These are phyloP conservation scores for Hirundichthys speculiger DNA, from an alignment of 2,113 vertebrate genomes.

Conservation along the genomic window DNA sequence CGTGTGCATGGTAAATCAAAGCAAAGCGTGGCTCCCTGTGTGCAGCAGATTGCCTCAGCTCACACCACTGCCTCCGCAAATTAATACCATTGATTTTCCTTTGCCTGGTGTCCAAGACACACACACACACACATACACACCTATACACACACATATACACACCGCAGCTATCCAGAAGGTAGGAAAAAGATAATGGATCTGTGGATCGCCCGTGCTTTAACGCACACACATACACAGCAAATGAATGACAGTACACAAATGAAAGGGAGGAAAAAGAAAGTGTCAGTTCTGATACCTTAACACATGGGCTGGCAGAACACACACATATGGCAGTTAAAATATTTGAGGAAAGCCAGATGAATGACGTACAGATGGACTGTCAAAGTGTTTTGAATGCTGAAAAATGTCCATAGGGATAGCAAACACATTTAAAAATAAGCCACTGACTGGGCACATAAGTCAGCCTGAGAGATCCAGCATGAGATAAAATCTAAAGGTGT, in stretches of 20 bases:
- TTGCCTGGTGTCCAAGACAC: conserved; percentile 56
- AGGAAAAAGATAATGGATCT: conserved; percentile 38
- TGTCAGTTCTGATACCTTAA: conserved; percentile 42
- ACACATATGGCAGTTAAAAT: conserved; percentile 35
- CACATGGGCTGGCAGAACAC: conserved; percentile 29
- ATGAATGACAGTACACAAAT: conserved; percentile 48
- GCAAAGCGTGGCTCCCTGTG: conserved; percentile 64
- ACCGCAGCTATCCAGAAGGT: conserved; percentile 44
- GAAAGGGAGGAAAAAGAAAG: conserved; percentile 47
- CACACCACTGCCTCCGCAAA: conserved; percentile 81
- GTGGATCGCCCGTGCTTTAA: conserved; percentile 38
- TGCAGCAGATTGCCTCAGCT: conserved; percentile 81
- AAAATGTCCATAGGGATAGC: conserved; percentile 50
- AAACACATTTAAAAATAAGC: conserved; percentile 25
- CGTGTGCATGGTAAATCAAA: conserved; percentile 58
- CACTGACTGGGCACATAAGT: conserved; percentile 44
- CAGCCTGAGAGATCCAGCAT: conserved; percentile 9
- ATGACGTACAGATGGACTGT: conserved; percentile 47
- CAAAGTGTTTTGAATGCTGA: conserved; percentile 50
- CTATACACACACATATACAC: conserved; percentile 26
- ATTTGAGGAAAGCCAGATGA: conserved; percentile 52
- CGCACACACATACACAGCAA: conserved; percentile 26
- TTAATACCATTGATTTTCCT: conserved; percentile 83
- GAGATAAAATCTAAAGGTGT: conserved; percentile 38
- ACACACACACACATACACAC: conserved; percentile 7